Base-by-base conservation (phyloP, 2,797 vertebrate genomes). In the Nannoperca australis region DNA sequence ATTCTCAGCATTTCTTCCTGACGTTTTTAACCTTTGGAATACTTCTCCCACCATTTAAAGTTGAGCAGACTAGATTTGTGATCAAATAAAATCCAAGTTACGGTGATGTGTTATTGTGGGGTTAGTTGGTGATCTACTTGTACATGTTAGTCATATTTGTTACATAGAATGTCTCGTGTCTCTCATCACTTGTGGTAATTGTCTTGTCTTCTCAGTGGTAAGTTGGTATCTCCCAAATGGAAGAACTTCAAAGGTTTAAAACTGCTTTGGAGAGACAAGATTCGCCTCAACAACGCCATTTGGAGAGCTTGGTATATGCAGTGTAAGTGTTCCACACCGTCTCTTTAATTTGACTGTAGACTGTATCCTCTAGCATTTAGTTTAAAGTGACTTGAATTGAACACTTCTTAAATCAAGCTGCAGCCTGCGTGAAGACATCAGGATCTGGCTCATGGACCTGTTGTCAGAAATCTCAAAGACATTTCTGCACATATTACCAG, bases 261-360 rank as follows among this genome's bases (percentile, higher is more conserved):
- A 85, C 95, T 99, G 61, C 96, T 98, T 61, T 99, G 98, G 97
- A 96, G 98, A 91, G 98, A 99, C 93, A 99, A 99, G 95, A 99
- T 99, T 89, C 97, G 98, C 61, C 97, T 99, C 84, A 99, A 99
- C 92, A 99, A 99, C 12, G 98, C 98, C 87, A 99, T 99, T 94
- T 99, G 98, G 98, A 96, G 98, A 92, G 98, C 98, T 7, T 99
- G 98, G 98, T 99, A 99, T 80, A 99, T 99, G 92, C 98, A 99
- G 79, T 99, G 98, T 99, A 95, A 97, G 98, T 91, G 20, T 5
- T 47, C 17, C 17, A 59, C 20, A 3, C 5, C 12, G 1, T 36
- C 3, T 32, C 10, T 67, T 63, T 63, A 5, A 45, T 74, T 62
- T 56, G 3, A 38, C n/a, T 49, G 12, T 30, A 27, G 27, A 17